Base-by-base conservation (phyloP, 92 coral and sea anemone genomes). In the Desmophyllum pertusum region DNA sequence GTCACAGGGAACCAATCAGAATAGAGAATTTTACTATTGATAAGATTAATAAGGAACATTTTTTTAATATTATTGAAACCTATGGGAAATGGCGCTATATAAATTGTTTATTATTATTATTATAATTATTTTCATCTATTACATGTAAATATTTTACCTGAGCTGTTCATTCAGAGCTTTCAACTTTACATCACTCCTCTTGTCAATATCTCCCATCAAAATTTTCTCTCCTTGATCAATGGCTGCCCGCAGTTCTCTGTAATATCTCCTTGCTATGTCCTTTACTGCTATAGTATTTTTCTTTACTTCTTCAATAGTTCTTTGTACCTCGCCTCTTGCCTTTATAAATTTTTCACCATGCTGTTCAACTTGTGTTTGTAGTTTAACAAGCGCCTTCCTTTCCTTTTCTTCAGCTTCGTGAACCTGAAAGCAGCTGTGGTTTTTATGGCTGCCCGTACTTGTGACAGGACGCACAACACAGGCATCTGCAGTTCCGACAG, bases 381-480 rank as follows among this genome's bases (percentile, higher is more conserved):
- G 83, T 27, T 61, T 89, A n/a, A 84, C 86, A 10, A 96, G 83
- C 17, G 87, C 81, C 70, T 89, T 80, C 43, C 97, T 85, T 53
- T 96, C 98, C 19, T 84, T 81, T 55, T 96, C 98, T 45, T 96
- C 98, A 2, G 98, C 98, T 40, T 96, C 98, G 69, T 96, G 96
- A 46, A 96, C 98, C 74, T 96, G 94, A 41, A 96, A 90, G 50
- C 86, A 90, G 86, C 94, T 96, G 90, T 96, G 98, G 36, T 90
- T 91, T 81, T 86, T 90, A 86, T 96, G 98, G 52, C 67, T 51
- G 61, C 98, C n/a, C 98, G 36, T 84, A 93, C 3, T 86, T 90
- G 74, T 92, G 90, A 55, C 98, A 96, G 57, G 86, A 86, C 30
- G 88, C 90, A 69, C 99, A 97, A 64, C 99, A 97, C 17, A 91